phyloP scores from a whole-genome alignment of 2,888 invertebrate genomes.

The Oegoconia quadripuncta region DNA sequence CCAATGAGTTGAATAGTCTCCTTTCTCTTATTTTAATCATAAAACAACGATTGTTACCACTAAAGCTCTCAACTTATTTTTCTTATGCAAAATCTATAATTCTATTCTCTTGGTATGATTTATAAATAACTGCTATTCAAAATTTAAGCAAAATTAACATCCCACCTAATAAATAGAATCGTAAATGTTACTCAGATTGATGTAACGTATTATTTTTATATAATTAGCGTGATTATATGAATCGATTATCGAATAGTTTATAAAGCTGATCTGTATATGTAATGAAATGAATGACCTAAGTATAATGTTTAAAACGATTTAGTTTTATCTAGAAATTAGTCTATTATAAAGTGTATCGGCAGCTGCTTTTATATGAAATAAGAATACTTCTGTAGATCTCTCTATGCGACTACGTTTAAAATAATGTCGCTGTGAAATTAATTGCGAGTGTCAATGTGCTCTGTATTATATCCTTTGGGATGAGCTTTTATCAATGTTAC shows the following conservation, averaged over 20 bases:
- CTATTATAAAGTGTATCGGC: conserved; percentile 3
- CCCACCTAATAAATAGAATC: neutral
- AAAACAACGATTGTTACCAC: neutral
- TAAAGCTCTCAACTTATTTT: neutral
- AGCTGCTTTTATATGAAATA: conserved; percentile 8
- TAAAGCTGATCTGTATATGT: neutral
- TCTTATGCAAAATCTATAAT: neutral
- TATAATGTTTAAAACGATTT: neutral
- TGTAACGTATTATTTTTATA: neutral
- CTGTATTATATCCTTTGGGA: neutral
- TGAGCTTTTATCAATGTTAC: neutral
- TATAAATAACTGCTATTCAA: neutral
- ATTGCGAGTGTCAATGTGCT: too few relatives aligned
- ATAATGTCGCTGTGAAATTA: too few relatives aligned
- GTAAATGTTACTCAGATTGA: neutral
- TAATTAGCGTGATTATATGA: too few relatives aligned
- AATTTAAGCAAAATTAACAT: neutral
- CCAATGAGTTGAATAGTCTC: neutral
- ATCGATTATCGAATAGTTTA: neutral
- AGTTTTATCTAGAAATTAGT: neutral
- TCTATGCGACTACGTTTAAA: conserved; percentile 3
- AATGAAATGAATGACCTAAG: conserved; percentile 3
- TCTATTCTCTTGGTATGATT: neutral
- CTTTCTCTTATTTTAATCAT: neutral
- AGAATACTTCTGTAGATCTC: conserved; percentile 9